Conservation (phyloP, 2,888 invertebrate species). For the Vandiemenella viatica region DNA sequence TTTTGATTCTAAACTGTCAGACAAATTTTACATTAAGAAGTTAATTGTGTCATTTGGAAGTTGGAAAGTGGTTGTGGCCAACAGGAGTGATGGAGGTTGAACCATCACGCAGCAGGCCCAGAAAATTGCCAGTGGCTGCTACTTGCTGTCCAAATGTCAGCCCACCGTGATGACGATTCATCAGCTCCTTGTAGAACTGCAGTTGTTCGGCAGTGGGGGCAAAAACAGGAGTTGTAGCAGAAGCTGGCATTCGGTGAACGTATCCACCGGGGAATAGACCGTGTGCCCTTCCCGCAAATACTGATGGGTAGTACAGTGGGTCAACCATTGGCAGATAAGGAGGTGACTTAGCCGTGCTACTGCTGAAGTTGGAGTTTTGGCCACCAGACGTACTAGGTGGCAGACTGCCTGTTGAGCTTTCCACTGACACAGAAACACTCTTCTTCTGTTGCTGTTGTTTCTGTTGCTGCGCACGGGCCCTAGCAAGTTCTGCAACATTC, state of each 20-base stretch:
- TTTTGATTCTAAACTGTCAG: no score
- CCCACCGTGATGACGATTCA: slow-evolving; percentile 12
- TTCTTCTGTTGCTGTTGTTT: no score
- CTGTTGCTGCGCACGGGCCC: slow-evolving; percentile 6
- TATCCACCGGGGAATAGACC: slow-evolving; percentile 27
- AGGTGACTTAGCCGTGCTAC: slow-evolving; percentile 4
- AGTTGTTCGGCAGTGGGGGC: slow-evolving; percentile 34
- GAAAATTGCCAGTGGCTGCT: slow-evolving; percentile 15
- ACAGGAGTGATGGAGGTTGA: slow-evolving; percentile 30
- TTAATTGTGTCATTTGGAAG: slow-evolving; percentile 25
- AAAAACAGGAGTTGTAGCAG: slow-evolving; percentile 26
- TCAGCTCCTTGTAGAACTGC: slow-evolving; percentile 38
- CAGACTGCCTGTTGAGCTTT: slow-evolving; percentile 19
- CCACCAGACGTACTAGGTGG: no score
- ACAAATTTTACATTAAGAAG: no score
- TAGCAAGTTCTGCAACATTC: slow-evolving; percentile 21
- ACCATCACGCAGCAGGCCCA: slow-evolving; percentile 24
- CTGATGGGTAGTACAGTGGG: slow-evolving; percentile 31
- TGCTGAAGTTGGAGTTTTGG: background rate
- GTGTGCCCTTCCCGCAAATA: slow-evolving; percentile 25
- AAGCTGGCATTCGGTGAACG: slow-evolving; percentile 14
- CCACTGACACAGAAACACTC: no score
- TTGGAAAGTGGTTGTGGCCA: slow-evolving; percentile 26
- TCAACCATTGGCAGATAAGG: slow-evolving; percentile 9
- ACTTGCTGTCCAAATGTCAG: slow-evolving; percentile 5